Evolutionary conservation across 2,888 invertebrate species (phyloP).

Genomic region (Galerucella nymphaeae): DNA sequence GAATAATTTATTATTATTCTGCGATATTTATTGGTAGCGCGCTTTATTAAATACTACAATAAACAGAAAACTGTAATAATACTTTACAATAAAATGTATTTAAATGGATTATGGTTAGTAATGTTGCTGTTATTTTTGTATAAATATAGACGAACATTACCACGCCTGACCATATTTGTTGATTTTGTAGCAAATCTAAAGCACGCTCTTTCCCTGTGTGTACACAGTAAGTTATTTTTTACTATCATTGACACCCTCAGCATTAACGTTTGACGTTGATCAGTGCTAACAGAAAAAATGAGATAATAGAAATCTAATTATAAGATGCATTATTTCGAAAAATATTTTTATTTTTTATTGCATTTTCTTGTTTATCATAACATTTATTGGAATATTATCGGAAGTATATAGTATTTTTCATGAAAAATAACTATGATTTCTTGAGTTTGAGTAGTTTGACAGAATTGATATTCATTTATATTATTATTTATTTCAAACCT

Average conservation of each 20-base stretch:
- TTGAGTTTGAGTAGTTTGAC: not conserved
- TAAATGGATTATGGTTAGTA: not conserved
- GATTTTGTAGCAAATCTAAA: conserved; percentile 11
- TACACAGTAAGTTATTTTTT: conserved; percentile 2
- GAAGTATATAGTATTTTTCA: too few relatives aligned
- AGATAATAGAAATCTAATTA: not conserved
- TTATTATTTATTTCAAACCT: not conserved
- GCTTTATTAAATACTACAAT: too few relatives aligned
- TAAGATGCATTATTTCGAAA: not conserved
- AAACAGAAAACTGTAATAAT: too few relatives aligned
- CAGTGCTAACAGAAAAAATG: not conserved
- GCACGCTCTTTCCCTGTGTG: not conserved
- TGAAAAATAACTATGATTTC: too few relatives aligned
- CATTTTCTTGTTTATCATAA: not conserved
- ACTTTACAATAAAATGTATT: not conserved
- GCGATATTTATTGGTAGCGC: too few relatives aligned
- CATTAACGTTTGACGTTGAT: not conserved
- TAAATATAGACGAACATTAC: not conserved
- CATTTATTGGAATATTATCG: too few relatives aligned
- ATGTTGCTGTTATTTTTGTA: not conserved
- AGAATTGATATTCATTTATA: not conserved
- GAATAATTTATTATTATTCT: too few relatives aligned
- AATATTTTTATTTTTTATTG: not conserved
- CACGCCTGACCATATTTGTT: conserved; percentile 1
- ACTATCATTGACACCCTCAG: conserved; percentile 5